Percentiles rank a stretch among this genome's conserved stretches.
Conservation (phyloP, 2,888 invertebrate species). For the Luperina nickerlii region DNA sequence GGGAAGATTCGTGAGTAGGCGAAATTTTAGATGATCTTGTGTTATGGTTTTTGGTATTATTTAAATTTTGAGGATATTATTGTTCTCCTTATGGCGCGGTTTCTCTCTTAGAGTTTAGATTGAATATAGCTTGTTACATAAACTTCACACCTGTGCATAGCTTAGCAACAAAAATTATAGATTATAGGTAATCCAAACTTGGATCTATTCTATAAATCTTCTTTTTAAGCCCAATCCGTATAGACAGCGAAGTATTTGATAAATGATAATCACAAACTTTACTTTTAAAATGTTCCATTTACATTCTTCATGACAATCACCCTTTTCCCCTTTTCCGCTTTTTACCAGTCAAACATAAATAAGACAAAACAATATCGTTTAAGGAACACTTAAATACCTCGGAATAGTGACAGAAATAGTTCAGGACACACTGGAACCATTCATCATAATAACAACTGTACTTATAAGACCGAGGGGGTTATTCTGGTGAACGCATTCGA, state of each 20-base stretch:
- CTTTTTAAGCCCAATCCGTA: not conserved
- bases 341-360: conserved; percentile 42
- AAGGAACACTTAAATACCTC: conserved; percentile 63
- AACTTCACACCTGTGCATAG: not conserved
- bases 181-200: not conserved
- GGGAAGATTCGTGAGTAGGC: conserved; percentile 76
- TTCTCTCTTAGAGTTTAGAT: not conserved
- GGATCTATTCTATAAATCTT: not conserved
- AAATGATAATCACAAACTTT: not conserved
- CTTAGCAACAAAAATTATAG: not conserved
- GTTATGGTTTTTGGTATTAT: conserved; percentile 45
- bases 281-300: not conserved
- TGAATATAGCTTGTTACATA: not conserved
- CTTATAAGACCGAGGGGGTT: conserved; percentile 64
- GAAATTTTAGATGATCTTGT: conserved; percentile 61
- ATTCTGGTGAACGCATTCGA: conserved; percentile 69
- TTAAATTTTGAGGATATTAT: conserved; percentile 51
- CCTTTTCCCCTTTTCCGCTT: conserved; percentile 37
- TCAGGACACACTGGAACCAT: conserved; percentile 72
- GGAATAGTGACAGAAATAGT: conserved; percentile 69
- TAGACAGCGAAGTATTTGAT: not conserved
- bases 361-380: conserved; percentile 62
- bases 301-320: not conserved
- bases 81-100: conserved; percentile 38
- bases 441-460: conserved; percentile 76